Evolutionary conservation across 2,888 invertebrate species (phyloP).

Genomic region (Andrena praecox): DNA sequence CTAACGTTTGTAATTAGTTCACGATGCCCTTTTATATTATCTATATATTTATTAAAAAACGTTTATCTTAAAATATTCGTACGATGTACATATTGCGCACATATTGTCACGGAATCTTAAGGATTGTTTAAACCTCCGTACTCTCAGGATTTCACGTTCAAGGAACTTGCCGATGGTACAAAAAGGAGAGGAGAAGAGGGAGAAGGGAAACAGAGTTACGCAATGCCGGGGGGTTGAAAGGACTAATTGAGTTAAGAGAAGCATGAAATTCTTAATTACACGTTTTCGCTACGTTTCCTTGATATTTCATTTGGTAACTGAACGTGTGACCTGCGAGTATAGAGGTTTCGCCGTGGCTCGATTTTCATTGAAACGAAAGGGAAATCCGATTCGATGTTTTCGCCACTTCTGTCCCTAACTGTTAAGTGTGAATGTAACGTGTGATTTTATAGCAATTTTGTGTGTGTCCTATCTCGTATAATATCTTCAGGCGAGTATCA

Average conservation of each 20-base stretch:
- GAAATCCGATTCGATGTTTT: slow-evolving; percentile 28
- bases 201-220: not conserved
- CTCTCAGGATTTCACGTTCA: slow-evolving; percentile 32
- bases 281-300: not conserved
- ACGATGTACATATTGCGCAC: slow-evolving; percentile 66
- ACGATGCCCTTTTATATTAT: slow-evolving; percentile 64
- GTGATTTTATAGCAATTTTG: slow-evolving; percentile 66
- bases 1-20: slow-evolving; percentile 56
- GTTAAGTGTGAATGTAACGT: slow-evolving; percentile 63
- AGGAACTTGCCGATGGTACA: slow-evolving; percentile 1
- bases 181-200: slow-evolving; percentile 1
- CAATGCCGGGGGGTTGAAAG: not conserved
- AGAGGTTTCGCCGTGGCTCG: slow-evolving; percentile 32
- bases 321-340: slow-evolving; percentile 26
- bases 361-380: slow-evolving; percentile 27
- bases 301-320: not conserved
- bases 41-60: slow-evolving; percentile 61
- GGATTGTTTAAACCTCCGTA: slow-evolving; percentile 47
- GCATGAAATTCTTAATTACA: slow-evolving; percentile 1
- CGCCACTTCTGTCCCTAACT: slow-evolving; percentile 26
- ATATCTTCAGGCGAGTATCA: slow-evolving; percentile 40
- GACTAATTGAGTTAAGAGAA: not conserved
- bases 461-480: slow-evolving; percentile 54
- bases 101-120: slow-evolving; percentile 50
- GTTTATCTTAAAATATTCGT: slow-evolving; percentile 55